Evolutionary conservation across 2,113 vertebrate genomes (phyloP).

Genomic region (Bujurquina vittata): DNA sequence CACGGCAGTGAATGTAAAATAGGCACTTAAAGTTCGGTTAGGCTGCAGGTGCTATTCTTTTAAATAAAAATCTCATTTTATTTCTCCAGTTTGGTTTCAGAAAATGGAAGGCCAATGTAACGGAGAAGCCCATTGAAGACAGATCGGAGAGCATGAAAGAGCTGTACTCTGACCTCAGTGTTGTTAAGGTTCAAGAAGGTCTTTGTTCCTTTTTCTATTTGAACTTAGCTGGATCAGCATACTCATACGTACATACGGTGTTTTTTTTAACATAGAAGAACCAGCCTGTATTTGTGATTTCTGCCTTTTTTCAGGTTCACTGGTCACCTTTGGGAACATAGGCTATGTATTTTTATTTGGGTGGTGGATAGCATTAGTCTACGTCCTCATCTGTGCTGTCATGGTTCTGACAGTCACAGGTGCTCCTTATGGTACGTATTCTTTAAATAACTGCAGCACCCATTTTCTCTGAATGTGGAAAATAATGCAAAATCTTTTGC

Average conservation of each 20-base stretch:
- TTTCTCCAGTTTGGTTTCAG: slow-evolving; percentile 88
- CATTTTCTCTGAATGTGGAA: not conserved
- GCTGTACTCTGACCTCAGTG: slow-evolving; percentile 85
- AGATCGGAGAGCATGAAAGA: slow-evolving; percentile 85
- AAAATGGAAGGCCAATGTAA: slow-evolving; percentile 91
- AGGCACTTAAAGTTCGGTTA: too few relatives aligned
- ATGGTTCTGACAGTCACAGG: slow-evolving; percentile 86
- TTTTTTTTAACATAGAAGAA: not conserved
- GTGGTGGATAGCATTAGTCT: slow-evolving; percentile 88
- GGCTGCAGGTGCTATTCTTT: not conserved
- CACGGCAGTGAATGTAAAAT: too few relatives aligned
- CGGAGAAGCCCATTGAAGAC: slow-evolving; percentile 85
- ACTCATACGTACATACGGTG: not conserved
- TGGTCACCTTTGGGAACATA: slow-evolving; percentile 81
- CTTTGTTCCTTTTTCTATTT: not conserved
- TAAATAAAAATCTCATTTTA: not conserved
- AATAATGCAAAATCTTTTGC: not conserved
- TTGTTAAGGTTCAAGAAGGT: slow-evolving; percentile 79
- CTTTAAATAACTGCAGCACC: not conserved
- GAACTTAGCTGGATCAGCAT: not conserved
- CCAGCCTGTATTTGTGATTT: not conserved
- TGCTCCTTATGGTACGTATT: slow-evolving; percentile 81
- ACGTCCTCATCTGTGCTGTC: slow-evolving; percentile 76
- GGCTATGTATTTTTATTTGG: slow-evolving; percentile 86
- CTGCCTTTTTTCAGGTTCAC: slow-evolving; percentile 75